Evolutionary conservation across 2,113 vertebrate genomes (phyloP), one percentile per base, ranked within the genome.

Genomic region (Microtus pennsylvanicus): DNA sequence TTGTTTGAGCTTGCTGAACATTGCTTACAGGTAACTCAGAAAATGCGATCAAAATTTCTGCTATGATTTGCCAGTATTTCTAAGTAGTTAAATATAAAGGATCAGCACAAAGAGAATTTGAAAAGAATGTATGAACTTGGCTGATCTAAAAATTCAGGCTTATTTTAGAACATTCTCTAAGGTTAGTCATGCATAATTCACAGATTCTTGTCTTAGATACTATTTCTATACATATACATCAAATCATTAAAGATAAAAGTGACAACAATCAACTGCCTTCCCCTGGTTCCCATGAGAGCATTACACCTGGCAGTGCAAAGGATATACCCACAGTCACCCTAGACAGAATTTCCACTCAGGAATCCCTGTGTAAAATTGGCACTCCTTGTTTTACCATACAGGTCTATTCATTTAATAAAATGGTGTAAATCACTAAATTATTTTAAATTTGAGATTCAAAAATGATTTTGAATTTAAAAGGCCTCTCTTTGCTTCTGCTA

Each of bases 111-210:
- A 89, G 33, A 81, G 70, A 83, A 83, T 30, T 63, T 90, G 38
- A 94, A 21, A 88, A 94, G 89, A n/a, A 94, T 86, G 22, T 47
- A 8, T 95, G 26, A 69, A 94, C 72, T 86, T 65, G 94, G n/a
- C 9, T 55, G 50, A 94, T 93, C 70, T 77, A 92, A 90, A 88
- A 95, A 93, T 69, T 69, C 72, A 52, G 77, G 83, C n/a, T 90
- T 91, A 93, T 67, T 58, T 81, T 87, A 78, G 42, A 47, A 87
- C 10, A 88, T 80, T 94, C 35, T 95, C 93, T 91, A n/a, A 95
- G 77, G 77, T 92, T 97, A 97, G 96, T 86, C 81, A 77, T 96
- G 63, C 38, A 94, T 92, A 96, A 98, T 97, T 96, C 69, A 96
- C 47, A 89, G 91, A 22, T 92, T 90, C 83, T 55, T 70, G 14